Conservation (phyloP, 2,888 invertebrate genomes). For the Diarsia dahlii region DNA sequence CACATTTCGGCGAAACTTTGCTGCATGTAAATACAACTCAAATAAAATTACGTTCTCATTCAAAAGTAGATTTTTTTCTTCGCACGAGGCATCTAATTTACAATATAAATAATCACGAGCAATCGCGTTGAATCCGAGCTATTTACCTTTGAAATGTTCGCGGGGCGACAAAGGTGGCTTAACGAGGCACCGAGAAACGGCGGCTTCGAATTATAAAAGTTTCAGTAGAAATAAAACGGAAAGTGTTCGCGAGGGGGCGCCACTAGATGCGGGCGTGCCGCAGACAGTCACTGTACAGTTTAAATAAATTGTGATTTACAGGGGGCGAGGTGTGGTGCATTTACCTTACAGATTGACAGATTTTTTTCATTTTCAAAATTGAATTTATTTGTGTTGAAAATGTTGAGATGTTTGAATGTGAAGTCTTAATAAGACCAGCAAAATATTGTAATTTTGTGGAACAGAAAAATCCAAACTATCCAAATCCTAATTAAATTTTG, state of each 20-base stretch:
- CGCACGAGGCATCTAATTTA: slow-evolving; percentile 72
- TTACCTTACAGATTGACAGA: slow-evolving; percentile 54
- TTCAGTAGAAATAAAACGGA: slow-evolving; percentile 73
- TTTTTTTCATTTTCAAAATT: slow-evolving; percentile 23
- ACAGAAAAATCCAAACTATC: not conserved
- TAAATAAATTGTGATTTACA: slow-evolving; percentile 72
- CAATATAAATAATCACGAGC: slow-evolving; percentile 82
- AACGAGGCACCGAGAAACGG: slow-evolving; percentile 77
- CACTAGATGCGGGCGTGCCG: slow-evolving; percentile 66
- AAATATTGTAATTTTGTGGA: no score
- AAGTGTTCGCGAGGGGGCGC: slow-evolving; percentile 68
- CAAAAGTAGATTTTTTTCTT: slow-evolving; percentile 62
- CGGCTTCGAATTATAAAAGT: slow-evolving; percentile 76
- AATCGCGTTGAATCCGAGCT: slow-evolving; percentile 77
- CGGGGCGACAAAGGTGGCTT: slow-evolving; percentile 80
- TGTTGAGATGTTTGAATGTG: not conserved
- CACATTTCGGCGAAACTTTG: slow-evolving; percentile 45
- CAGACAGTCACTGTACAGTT: slow-evolving; percentile 68
- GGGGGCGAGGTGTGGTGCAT: slow-evolving; percentile 62
- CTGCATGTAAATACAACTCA: slow-evolving; percentile 58
- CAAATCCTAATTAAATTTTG: no score
- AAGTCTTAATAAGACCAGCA: not conserved
- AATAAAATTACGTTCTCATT: slow-evolving; percentile 63
- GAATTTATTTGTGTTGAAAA: slow-evolving; percentile 17
- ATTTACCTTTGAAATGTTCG: slow-evolving; percentile 78